These are phyloP conservation scores for Helleia helle DNA, from an alignment of 2,888 invertebrate genomes.

Conservation along the genomic window DNA sequence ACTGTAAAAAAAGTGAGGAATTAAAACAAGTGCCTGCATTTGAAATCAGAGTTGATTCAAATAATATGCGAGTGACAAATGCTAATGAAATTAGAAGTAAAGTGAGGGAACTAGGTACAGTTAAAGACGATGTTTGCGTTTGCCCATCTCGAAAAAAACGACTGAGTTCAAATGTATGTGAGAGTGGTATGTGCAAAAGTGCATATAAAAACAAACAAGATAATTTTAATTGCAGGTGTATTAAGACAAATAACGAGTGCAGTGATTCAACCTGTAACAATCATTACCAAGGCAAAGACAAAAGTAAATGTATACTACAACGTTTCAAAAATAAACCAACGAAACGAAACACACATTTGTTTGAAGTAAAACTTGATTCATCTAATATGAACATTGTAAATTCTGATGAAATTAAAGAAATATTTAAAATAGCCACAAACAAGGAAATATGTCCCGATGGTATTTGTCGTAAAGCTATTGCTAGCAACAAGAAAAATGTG, in stretches of 20 bases:
- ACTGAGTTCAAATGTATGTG: conserved; percentile 19
- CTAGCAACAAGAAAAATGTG: conserved; percentile 8
- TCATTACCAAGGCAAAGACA: neutral
- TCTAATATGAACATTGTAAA: conserved; percentile 34
- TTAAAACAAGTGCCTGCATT: conserved; percentile 21
- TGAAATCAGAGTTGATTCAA: conserved; percentile 30
- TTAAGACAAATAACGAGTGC: conserved; percentile 22
- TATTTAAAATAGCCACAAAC: conserved; percentile 17
- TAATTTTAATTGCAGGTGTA: conserved; percentile 26
- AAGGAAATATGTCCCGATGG: conserved; percentile 21
- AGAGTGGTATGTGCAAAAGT: conserved; percentile 23
- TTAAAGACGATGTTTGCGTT: conserved; percentile 22
- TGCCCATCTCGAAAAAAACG: conserved; percentile 25
- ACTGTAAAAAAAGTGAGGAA: neutral
- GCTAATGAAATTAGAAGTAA: conserved; percentile 27
- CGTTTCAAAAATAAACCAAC: conserved; percentile 3
- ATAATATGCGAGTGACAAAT: conserved; percentile 28
- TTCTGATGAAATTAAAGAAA: conserved; percentile 28
- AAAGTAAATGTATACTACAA: conserved; percentile 9
- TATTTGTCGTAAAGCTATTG: conserved; percentile 16
- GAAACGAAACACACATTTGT: conserved; percentile 18
- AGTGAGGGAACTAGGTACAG: conserved; percentile 22
- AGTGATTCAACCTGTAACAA: conserved; percentile 26
- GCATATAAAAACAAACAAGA: conserved; percentile 24
- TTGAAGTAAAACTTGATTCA: conserved; percentile 29